These are phyloP conservation scores for Threskiornis aethiopicus DNA, from an alignment of 2,797 vertebrate genomes.

Conservation along the genomic window DNA sequence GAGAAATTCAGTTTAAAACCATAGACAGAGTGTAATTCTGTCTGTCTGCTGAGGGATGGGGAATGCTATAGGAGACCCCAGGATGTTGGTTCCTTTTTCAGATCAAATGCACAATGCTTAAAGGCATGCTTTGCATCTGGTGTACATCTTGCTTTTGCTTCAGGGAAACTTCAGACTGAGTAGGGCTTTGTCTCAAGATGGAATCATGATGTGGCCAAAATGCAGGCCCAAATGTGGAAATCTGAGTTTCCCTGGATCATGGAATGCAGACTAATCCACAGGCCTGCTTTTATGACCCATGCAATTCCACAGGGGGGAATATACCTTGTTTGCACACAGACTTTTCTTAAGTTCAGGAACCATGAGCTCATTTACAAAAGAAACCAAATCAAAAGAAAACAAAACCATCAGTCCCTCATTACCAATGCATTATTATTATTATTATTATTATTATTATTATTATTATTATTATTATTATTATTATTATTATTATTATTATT, in stretches of 20 bases:
- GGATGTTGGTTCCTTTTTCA: background rate
- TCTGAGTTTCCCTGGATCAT: background rate
- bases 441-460: background rate
- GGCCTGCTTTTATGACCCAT: background rate
- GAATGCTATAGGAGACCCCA: background rate
- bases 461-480: background rate
- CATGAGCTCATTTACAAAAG: background rate
- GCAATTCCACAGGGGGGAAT: background rate
- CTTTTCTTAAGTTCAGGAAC: background rate
- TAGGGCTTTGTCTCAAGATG: background rate
- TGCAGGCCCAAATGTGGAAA: background rate
- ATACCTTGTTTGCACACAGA: background rate
- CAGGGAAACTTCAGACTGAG: background rate
- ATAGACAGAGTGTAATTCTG: background rate
- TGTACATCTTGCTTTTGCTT: background rate
- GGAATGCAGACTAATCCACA: background rate
- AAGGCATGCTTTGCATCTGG: background rate
- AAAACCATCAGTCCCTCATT: background rate
- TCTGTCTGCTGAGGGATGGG: background rate
- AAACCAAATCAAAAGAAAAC: background rate
- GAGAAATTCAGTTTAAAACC: background rate
- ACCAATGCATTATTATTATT: background rate
- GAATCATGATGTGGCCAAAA: background rate
- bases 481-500: background rate
- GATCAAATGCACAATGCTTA: rapidly evolving